Percentiles rank a stretch among this genome's conserved stretches.
phyloP scores from a whole-genome alignment of 1,140 invertebrate genomes.

The Medauroidea extradentata region DNA sequence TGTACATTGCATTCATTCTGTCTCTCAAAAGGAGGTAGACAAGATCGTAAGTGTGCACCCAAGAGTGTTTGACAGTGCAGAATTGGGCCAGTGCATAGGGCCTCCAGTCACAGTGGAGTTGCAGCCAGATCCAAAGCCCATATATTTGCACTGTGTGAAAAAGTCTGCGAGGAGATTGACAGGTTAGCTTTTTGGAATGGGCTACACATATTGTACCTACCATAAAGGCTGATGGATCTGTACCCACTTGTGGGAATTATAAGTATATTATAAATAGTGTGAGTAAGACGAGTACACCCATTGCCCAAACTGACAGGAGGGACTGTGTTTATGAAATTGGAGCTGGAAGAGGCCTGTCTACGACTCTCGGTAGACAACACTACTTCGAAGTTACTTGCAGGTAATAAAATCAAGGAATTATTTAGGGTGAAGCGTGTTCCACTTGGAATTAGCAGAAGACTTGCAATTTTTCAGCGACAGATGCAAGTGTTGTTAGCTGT shows the following conservation, averaged over 20 bases:
- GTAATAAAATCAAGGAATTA: constrained; percentile 43
- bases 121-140: too few relatives aligned
- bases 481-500: constrained; percentile 33
- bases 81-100: too few relatives aligned
- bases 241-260: constrained; percentile 37
- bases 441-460: constrained; percentile 44
- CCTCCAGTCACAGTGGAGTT: too few relatives aligned
- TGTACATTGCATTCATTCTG: too few relatives aligned
- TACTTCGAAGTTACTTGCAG: constrained; percentile 5
- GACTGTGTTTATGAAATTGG: too few relatives aligned
- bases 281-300: constrained; percentile 5
- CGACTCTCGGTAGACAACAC: constrained; percentile 33
- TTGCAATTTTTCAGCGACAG: constrained; percentile 38
- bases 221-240: constrained; percentile 18
- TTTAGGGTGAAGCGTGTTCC: constrained; percentile 44
- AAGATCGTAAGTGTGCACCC: too few relatives aligned
- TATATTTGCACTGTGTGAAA: too few relatives aligned
- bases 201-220: constrained; percentile 7
- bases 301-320: too few relatives aligned
- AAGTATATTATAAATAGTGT: constrained; percentile 21
- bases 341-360: constrained; percentile 33
- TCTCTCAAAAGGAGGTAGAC: too few relatives aligned
- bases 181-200: constrained; percentile 6
- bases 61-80: too few relatives aligned
- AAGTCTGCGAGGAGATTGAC: too few relatives aligned